Evolutionary conservation across 1,140 invertebrate genomes (phyloP).

Genomic region (Caenorhabditis inopinata): DNA sequence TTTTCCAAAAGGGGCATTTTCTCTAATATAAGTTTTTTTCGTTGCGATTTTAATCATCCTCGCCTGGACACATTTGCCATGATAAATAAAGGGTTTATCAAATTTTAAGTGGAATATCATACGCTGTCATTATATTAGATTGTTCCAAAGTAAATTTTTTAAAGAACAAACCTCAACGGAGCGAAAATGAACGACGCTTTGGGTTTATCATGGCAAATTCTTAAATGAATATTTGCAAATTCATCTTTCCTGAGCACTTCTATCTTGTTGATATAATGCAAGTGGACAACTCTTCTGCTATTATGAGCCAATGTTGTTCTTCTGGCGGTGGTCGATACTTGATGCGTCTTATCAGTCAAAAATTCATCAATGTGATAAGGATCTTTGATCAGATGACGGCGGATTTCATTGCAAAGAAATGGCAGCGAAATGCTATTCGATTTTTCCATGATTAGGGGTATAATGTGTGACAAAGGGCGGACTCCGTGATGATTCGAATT

Average conservation of each 20-base stretch:
- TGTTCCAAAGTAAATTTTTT: no score
- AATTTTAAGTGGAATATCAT: no score
- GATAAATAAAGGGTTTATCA: no score
- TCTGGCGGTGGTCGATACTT: not conserved
- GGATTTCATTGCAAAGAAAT: conserved; percentile 12
- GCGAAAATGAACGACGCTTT: not conserved
- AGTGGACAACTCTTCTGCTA: not conserved
- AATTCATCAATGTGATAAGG: conserved; percentile 18
- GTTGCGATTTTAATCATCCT: no score
- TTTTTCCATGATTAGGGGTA: not conserved
- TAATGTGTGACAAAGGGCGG: not conserved
- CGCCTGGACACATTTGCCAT: no score
- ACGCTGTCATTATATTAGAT: no score
- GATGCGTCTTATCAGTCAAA: not conserved
- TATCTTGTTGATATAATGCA: not conserved
- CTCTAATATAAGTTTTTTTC: no score
- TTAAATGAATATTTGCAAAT: conserved; percentile 16
- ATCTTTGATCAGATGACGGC: not conserved
- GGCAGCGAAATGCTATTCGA: not conserved
- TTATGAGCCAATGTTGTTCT: conserved; percentile 7
- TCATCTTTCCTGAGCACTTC: not conserved
- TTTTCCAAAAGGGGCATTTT: no score
- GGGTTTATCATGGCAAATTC: conserved; percentile 10
- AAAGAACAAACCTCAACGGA: not conserved
- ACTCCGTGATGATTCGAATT: not conserved